A percentile compares a stretch with the other conserved stretches of the same genome.
Conservation (phyloP, 2,797 vertebrate genomes). For the Karalla daura region DNA sequence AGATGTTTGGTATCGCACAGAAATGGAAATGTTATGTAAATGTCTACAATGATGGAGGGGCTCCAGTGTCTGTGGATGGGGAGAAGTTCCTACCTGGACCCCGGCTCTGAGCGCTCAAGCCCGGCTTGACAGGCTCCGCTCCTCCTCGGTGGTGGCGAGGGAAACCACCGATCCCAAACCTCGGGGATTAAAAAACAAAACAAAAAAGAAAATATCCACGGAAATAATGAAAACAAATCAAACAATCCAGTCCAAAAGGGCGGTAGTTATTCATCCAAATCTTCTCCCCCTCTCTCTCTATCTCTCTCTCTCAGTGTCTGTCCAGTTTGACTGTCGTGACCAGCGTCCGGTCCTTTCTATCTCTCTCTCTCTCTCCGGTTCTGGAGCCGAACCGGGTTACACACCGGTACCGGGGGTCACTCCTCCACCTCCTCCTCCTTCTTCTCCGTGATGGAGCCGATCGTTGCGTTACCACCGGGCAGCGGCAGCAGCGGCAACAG, state of each 20-base stretch:
- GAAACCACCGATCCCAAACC: slow-evolving; percentile 63
- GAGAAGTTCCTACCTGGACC: slow-evolving; percentile 79
- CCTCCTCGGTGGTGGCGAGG: slow-evolving; percentile 67
- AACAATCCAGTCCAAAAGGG: slow-evolving; percentile 65
- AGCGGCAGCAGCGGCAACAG: slow-evolving; percentile 37
- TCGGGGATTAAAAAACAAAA: not conserved
- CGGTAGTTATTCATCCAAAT: slow-evolving; percentile 66
- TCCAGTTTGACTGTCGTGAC: slow-evolving; percentile 65
- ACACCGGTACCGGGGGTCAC: slow-evolving; percentile 65
- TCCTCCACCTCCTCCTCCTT: too few species aligned
- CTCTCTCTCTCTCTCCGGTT: slow-evolving; percentile 55
- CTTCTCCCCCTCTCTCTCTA: slow-evolving; percentile 57
- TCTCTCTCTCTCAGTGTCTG: slow-evolving; percentile 58
- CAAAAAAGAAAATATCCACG: slow-evolving; percentile 66
- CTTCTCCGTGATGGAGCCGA: slow-evolving; percentile 47
- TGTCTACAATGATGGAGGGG: not conserved
- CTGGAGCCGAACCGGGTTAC: slow-evolving; percentile 48
- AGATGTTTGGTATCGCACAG: not conserved
- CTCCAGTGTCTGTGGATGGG: slow-evolving; percentile 4
- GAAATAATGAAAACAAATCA: slow-evolving; percentile 38
- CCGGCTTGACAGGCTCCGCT: slow-evolving; percentile 71
- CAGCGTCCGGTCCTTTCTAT: slow-evolving; percentile 57
- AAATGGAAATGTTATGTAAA: not conserved
- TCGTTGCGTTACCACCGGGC: slow-evolving; percentile 36
- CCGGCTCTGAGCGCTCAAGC: slow-evolving; percentile 73